Evolutionary conservation across 1,140 invertebrate genomes (phyloP), one percentile per base, ranked within the genome.

Genomic region (Drosophila azteca): DNA sequence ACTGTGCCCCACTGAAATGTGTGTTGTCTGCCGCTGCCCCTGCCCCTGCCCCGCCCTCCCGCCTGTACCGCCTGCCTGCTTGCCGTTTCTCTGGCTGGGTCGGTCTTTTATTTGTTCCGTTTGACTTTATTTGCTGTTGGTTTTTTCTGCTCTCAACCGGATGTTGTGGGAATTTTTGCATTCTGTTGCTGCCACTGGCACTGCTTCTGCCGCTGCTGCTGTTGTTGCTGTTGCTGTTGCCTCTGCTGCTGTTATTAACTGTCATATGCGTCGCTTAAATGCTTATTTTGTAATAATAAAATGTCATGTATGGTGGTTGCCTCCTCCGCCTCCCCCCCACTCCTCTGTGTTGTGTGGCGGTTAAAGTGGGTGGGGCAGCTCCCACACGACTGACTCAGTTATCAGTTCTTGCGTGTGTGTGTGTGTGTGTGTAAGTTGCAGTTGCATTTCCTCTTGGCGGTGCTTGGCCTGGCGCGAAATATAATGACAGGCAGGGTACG

Each of bases 201-300:
- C 55, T 75, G 55, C 54, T 70, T 29, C 13, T 39, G 55, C 49
- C 55, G 55, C 43, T 51, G 57, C 8, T 53, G 70, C 24, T 26
- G 24, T 2, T 2, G 1, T 24, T 24, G 22, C 2, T 24, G 22
- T 4, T 24, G 24, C 24, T 24, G 24, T 4, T 24, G 31, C 31
- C 31, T 31, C 31, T 31, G 57, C 13, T 62, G 63, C 22, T 77
- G 77, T 87, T 88, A 87, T 87, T 87, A 79, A 88, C 83, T 87
- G 82, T 82, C 83, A 87, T 87, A 87, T 69, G 79, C 65, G 80
- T 65, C 65, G 79, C 67, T 67, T 83, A 87, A 87, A 87, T 83
- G 83, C 76, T 88, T 87, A 88, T 88, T 82, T 88, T 88, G 83
- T 88, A 88, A 88, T 77, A 88, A 87, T 83, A 88, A 88, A 88